Evolutionary conservation across 2,888 invertebrate species (phyloP), one percentile per base, ranked within the genome.

Genomic region (Spisula solida): DNA sequence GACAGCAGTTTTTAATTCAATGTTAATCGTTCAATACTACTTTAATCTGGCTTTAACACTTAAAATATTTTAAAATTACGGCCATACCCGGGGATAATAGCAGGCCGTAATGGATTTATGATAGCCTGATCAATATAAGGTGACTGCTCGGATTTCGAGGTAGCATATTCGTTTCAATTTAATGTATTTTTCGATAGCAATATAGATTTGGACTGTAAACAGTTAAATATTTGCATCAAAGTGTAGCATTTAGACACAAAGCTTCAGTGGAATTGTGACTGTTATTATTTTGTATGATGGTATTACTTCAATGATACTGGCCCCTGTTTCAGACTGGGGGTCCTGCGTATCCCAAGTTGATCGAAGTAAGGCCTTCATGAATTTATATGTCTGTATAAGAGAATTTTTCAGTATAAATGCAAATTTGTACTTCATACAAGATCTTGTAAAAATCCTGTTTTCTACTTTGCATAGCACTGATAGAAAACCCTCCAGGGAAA

Each of bases 1-100:
- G 60, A 25, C 60, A 25, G 25, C 20, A 75, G 25, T 12, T 75
- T n/a, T 18, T 75, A 25, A 75, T 75, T 75, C 31, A 75, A 16
- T 75, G 29, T 75, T 2, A 75, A 75, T 75, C 16, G 75, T 14
- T 34, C 34, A 18, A 75, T 75, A 31, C 12, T 34, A 10, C 75
- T 75, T 75, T 34, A 75, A 75, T 75, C 75, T 34, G 34, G 75
- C 34, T 75, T 75, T 34, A 75, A 75, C 34, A 31, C 75, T 75
- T 75, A 34, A 75, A 75, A 75, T 66, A 66, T 25, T 66, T 66
- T 25, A 66, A 25, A 66, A 66, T 66, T 66, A 66, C 60, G n/a
- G 4, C 60, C 25, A 25, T 66, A 66, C 25, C 25, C 10, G 25
- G 25, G 60, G n/a, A 66, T 66, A 66, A 66, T 66, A 25, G 41